A percentile compares a stretch with the other conserved stretches of the same genome.
These are phyloP conservation scores for Orthochromis indermauri DNA, from an alignment of 2,113 vertebrate genomes.

Conservation along the genomic window DNA sequence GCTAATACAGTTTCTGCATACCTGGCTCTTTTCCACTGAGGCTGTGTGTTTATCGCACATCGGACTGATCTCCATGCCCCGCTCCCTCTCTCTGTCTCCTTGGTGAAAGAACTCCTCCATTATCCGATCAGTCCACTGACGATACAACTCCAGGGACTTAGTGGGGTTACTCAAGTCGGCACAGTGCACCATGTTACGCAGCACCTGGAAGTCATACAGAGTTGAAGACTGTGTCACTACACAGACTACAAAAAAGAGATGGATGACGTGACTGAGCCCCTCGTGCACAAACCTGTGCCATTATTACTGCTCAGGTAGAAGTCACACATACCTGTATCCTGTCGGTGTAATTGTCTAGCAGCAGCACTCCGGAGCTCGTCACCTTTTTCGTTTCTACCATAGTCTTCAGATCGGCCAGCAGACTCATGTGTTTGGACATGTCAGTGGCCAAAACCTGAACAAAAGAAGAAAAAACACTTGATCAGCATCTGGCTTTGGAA, in stretches of 20 bases:
- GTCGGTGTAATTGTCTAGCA: conserved; percentile 97
- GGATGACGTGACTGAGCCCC: background rate
- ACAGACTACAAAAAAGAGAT: background rate
- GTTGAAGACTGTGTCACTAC: background rate
- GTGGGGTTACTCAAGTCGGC: conserved; percentile 97
- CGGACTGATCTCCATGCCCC: conserved; percentile 97
- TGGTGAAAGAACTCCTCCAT: conserved; percentile 99
- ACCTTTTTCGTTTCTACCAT: conserved; percentile 99
- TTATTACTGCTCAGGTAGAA: fast-evolving
- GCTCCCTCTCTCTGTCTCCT: conserved; percentile 91
- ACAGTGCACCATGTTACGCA: conserved; percentile 98
- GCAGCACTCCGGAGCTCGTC: conserved; percentile 93
- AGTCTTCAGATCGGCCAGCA: conserved; percentile 94
- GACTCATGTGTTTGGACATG: conserved; percentile 99
- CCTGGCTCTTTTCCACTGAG: conserved; percentile 97
- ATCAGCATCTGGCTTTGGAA: background rate
- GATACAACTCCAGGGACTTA: conserved; percentile 93
- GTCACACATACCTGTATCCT: conserved; percentile 82
- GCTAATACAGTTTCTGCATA: conserved; percentile 7
- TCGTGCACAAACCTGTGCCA: background rate
- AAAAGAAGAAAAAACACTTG: background rate
- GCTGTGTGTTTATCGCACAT: conserved; percentile 99
- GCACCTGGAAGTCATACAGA: conserved; percentile 72
- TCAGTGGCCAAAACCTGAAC: conserved; percentile 92
- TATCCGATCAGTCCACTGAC: conserved; percentile 97